Evolutionary conservation across 2,888 invertebrate species (phyloP), one percentile per base, ranked within the genome.

Genomic region (Mamestra brassicae): DNA sequence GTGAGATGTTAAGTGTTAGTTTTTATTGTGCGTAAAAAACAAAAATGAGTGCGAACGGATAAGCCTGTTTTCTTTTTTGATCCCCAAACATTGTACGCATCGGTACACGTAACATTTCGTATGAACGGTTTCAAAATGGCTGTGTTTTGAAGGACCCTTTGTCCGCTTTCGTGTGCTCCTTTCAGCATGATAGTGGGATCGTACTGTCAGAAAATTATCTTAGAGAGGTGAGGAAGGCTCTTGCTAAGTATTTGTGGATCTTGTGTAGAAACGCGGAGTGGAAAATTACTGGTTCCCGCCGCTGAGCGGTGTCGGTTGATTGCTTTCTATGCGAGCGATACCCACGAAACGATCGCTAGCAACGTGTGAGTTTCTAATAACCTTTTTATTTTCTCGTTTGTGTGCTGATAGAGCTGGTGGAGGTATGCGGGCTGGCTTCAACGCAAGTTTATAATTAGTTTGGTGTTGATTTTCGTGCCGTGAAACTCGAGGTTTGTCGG

Each of bases 61-160:
- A 95, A 93, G 89, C 85, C 88, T 89, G 90, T 90, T 90, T 89
- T 83, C 87, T 89, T 89, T 87, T 89, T 90, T 88, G 88, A 88
- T 82, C 86, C 80, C 84, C 80, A 88, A 93, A 94, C 93, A 92
- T 90, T 92, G 89, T 91, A 93, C 90, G 85, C 86, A 91, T 89
- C 92, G 87, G 93, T 94, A 94, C 95, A 96, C 95, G 95, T 96
- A 96, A 96, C 96, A 95, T 95, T 96, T 94, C 89, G 78, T 94
- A 93, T 76, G 94, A 92, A 96, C 96, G 90, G 96, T 96, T 97
- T 96, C 97, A 97, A 97, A 97, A 97, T 97, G 97, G 97, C 97
- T 97, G 97, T 97, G 97, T 97, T 97, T 97, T 97, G 97, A 97
- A 97, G 97, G 97, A 97, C 97, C 96, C 97, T 97, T 97, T 97